Evolutionary conservation across 2,113 vertebrate species (phyloP), one percentile per base, ranked within the genome.

Genomic region (Panurus biarmicus): DNA sequence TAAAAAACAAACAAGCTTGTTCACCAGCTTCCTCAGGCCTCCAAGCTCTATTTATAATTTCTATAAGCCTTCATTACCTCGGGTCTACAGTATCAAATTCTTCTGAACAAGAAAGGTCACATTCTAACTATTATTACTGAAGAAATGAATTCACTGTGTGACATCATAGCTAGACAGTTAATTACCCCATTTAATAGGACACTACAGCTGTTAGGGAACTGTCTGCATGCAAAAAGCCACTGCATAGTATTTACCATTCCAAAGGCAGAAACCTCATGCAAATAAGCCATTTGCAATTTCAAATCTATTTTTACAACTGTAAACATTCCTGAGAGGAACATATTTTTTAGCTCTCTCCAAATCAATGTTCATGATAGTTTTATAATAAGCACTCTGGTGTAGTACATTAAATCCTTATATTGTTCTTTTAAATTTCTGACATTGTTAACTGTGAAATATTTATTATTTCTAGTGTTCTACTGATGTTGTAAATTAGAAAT

Each of bases 41-140:
- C 65, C 61, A n/a, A 75, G 62, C 26, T 91, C 87, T 95, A 91
- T 89, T 96, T 94, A 90, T 90, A 95, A 93, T 94, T 92, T 80
- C 85, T 81, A 17, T 87, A 89, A 90, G 67, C 69, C 51, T 76
- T 87, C 74, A 50, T 90, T 85, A 93, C 38, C 65, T 93, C 57
- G 90, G 70, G 50, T 73, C 69, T 74, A 74, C 75, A 80, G 64
- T 79, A 92, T 93, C 72, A 96, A 62, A 75, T 92, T 95, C 73
- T 87, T 95, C 82, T 87, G 69, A 89, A 80, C 29, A 82, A 77
- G 60, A 96, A 96, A 92, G 86, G 44, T 90, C 82, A 94, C 85
- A 89, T 95, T 95, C 93, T 94, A 92, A 51, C 57, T 91, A 9
- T 89, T 96, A 93, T 91, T 95, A 94, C 83, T 86, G 61, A 62